Evolutionary conservation across 30 jellyfish, hydroid and myxozoan genomes (phyloP).

Genomic region (Euphysa ruthae): DNA sequence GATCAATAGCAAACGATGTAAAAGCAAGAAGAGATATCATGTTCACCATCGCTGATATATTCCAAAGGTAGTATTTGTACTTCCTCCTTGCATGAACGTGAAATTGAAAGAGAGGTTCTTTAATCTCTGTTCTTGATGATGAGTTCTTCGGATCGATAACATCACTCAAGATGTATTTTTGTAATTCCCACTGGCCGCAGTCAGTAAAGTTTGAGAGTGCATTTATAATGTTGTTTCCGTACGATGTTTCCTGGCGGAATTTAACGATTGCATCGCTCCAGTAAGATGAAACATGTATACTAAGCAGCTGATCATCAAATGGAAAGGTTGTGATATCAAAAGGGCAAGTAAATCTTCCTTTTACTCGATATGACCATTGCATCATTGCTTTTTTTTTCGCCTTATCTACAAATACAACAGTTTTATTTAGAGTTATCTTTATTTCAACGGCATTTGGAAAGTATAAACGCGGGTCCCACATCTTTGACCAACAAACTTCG

Average conservation of each 20-base stretch:
- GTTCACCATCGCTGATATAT: constrained; percentile 70
- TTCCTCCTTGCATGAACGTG: constrained; percentile 78
- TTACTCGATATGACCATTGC: constrained; percentile 69
- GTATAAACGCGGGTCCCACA: constrained; percentile 84
- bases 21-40: constrained; percentile 58
- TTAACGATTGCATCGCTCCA: constrained; percentile 65
- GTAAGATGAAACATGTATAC: constrained; percentile 67
- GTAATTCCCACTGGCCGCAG: constrained; percentile 73
- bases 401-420: constrained; percentile 32
- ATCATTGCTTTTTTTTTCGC: constrained; percentile 37
- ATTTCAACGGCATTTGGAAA: constrained; percentile 66
- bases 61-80: constrained; percentile 66
- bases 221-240: constrained; percentile 60
- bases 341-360: constrained; percentile 74
- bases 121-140: constrained; percentile 47
- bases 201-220: constrained; percentile 68
- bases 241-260: constrained; percentile 53
- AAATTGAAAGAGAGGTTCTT: constrained; percentile 54
- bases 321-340: constrained; percentile 74
- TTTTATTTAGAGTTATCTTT: constrained; percentile 55
- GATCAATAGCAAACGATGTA: constrained; percentile 75
- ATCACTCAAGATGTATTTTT: constrained; percentile 59
- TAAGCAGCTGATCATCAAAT: constrained; percentile 71
- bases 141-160: constrained; percentile 9
- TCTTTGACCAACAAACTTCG: constrained; percentile 53